Conservation (phyloP, 2,113 vertebrate species). For the Aldabrachelys gigantea region DNA sequence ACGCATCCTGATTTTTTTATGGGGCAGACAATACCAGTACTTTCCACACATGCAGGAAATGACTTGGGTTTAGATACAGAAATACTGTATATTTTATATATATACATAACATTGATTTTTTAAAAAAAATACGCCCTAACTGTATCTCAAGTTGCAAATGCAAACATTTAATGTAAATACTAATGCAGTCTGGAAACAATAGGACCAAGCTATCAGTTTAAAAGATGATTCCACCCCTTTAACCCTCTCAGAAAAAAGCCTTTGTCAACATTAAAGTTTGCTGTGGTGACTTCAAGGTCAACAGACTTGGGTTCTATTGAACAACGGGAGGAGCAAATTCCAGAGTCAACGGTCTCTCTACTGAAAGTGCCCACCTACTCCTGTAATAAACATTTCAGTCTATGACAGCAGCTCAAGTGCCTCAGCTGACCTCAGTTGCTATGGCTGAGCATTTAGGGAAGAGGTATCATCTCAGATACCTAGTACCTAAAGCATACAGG, state of each 20-base stretch:
- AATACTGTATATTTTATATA: conserved; percentile 37
- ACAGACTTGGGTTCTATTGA: background rate
- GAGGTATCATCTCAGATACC: background rate
- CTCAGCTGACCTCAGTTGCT: background rate
- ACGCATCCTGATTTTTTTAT: conserved; percentile 19
- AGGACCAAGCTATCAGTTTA: background rate
- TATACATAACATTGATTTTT: conserved; percentile 35
- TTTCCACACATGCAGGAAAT: conserved; percentile 69
- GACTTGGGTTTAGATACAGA: conserved; percentile 52
- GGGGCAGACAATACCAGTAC: conserved; percentile 55
- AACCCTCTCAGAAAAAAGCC: background rate
- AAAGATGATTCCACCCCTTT: background rate
- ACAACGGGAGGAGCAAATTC: background rate
- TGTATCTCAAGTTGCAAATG: conserved; percentile 8
- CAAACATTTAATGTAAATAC: conserved; percentile 1
- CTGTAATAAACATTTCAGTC: background rate
- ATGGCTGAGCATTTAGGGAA: background rate
- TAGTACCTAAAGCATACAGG: background rate
- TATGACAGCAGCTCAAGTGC: background rate
- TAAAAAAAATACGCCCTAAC: conserved; percentile 11
- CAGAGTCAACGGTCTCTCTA: background rate
- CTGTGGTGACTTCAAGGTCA: background rate
- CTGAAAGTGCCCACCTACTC: background rate
- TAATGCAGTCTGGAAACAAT: background rate
- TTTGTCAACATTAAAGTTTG: background rate